Percentiles rank a stretch among this genome's conserved stretches.
Conservation (phyloP, 2,113 vertebrate species). For the Ginglymostoma cirratum region DNA sequence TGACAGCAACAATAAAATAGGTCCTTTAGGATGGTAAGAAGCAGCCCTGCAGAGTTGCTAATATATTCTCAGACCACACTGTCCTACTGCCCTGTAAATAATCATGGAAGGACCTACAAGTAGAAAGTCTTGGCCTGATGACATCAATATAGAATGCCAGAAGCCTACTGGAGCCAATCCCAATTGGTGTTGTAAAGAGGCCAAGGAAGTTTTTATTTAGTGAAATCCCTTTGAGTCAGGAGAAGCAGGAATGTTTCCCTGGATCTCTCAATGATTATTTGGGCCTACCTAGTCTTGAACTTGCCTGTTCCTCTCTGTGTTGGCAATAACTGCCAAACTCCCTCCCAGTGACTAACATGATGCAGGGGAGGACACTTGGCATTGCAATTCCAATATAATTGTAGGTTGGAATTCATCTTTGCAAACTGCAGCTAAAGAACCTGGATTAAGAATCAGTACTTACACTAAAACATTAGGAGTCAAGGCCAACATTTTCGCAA, state of each 20-base stretch:
- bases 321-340: background rate
- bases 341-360: background rate
- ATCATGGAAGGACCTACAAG: background rate
- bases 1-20: background rate
- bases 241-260: background rate
- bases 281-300: too few species aligned
- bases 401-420: background rate
- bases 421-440: background rate
- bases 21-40: background rate
- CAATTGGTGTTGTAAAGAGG: background rate
- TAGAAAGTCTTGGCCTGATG: background rate
- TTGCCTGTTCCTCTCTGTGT: background rate
- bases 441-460: background rate
- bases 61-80: background rate
- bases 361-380: background rate
- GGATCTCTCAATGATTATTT: background rate
- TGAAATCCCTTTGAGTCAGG: background rate
- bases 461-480: background rate
- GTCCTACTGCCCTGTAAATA: background rate
- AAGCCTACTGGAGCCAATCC: background rate
- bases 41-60: background rate
- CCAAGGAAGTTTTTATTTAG: background rate
- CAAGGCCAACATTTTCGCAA: background rate
- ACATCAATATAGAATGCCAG: background rate
- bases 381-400: background rate